A percentile compares a stretch with the other conserved stretches of the same genome.
Evolutionary conservation across 2,888 invertebrate genomes (phyloP).

Genomic region (Athalia cordata): DNA sequence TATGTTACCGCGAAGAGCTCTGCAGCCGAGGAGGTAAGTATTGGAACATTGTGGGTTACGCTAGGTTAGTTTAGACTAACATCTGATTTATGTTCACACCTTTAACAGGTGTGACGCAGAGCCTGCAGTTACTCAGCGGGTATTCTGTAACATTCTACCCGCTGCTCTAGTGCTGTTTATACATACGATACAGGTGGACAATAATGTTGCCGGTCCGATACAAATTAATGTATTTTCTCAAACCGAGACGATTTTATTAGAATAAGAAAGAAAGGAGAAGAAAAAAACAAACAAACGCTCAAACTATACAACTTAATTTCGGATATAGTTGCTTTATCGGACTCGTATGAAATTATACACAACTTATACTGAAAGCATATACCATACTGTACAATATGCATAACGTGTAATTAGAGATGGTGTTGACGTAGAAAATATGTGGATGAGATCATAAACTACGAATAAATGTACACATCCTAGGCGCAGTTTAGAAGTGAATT

Average conservation of each 20-base stretch:
- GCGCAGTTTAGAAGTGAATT: constrained; percentile 8
- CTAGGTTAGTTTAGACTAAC: constrained; percentile 48
- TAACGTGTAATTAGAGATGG: constrained; percentile 23
- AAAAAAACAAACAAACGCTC: too few relatives aligned
- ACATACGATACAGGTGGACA: constrained; percentile 43
- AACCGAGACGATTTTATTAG: constrained; percentile 2
- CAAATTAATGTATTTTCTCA: constrained; percentile 35
- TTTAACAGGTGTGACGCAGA: constrained; percentile 48
- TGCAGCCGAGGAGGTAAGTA: constrained; percentile 30
- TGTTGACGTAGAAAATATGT: constrained; percentile 27
- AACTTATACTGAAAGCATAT: neutral
- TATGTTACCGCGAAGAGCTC: constrained; percentile 43
- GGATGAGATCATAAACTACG: constrained; percentile 22
- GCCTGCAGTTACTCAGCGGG: constrained; percentile 45
- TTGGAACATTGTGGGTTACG: constrained; percentile 48
- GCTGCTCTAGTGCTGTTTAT: neutral
- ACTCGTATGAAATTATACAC: neutral
- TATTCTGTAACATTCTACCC: constrained; percentile 43
- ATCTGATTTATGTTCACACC: constrained; percentile 47
- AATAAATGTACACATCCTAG: neutral
- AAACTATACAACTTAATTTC: constrained; percentile 14
- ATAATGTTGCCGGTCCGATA: constrained; percentile 30
- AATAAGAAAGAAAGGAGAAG: too few relatives aligned
- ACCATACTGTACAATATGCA: neutral
- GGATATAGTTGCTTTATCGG: neutral